Percentiles rank a stretch among this genome's conserved stretches.
phyloP scores from a whole-genome alignment of 2,797 vertebrate genomes.

The Heteromormyrus szaboi region DNA sequence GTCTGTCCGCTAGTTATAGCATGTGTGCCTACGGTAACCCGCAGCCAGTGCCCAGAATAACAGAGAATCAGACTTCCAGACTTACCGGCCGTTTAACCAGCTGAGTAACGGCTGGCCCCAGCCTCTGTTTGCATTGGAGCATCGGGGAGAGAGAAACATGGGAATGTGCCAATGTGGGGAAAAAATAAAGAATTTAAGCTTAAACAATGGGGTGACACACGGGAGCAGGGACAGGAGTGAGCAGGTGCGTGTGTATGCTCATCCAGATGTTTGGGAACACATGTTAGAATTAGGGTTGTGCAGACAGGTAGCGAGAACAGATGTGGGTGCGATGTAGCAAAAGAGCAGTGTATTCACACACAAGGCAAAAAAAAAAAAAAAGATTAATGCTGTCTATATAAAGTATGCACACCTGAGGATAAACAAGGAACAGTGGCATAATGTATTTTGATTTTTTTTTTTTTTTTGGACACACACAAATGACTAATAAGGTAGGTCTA shows the following conservation, averaged over 20 bases:
- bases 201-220: neutral
- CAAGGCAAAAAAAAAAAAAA: neutral
- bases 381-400: neutral
- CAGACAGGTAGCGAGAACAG: neutral
- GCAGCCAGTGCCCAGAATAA: constrained; percentile 47
- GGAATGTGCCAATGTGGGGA: neutral
- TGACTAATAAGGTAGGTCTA: neutral
- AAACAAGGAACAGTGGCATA: neutral
- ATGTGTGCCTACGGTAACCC: constrained; percentile 19
- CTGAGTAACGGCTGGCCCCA: constrained; percentile 40
- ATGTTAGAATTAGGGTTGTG: neutral
- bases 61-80: constrained; percentile 48
- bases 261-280: neutral
- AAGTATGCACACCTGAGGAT: neutral
- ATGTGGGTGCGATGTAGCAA: neutral
- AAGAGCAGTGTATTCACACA: neutral
- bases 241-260: neutral
- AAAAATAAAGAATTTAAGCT: neutral
- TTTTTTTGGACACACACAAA: neutral
- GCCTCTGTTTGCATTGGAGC: constrained; percentile 47
- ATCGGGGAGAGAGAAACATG: neutral
- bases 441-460: neutral
- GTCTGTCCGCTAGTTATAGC: neutral
- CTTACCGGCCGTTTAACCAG: constrained; percentile 35
- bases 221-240: neutral